phyloP scores from a whole-genome alignment of 2,113 vertebrate species.

The Hiodon tergisus region DNA sequence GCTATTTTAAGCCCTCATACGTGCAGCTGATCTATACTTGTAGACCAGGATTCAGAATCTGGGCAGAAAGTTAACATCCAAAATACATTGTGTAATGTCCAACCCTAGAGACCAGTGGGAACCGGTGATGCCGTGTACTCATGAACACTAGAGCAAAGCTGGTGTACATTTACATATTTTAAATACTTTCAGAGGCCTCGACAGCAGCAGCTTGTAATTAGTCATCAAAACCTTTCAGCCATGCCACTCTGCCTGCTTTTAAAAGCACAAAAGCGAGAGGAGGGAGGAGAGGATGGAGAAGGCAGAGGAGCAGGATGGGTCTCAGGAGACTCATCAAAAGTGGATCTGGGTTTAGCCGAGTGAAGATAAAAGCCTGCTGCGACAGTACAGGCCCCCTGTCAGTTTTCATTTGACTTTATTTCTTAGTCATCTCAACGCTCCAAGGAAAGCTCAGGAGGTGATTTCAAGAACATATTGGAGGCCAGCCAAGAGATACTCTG shows the following conservation, averaged over 20 bases:
- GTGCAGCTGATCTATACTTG: too few relatives aligned
- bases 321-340: background rate
- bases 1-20: too few relatives aligned
- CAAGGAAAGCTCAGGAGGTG: background rate
- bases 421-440: background rate
- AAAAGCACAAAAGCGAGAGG: background rate
- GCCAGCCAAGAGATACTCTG: background rate
- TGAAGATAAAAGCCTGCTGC: background rate
- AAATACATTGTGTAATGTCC: too few relatives aligned
- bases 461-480: background rate
- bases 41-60: too few relatives aligned
- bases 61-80: too few relatives aligned
- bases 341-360: background rate
- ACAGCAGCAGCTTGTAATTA: background rate
- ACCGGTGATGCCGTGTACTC: too few relatives aligned
- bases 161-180: background rate
- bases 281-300: background rate
- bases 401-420: background rate
- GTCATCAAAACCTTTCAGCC: background rate
- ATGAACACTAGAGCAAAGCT: background rate
- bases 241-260: background rate
- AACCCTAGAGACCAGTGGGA: too few relatives aligned
- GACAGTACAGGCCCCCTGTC: background rate
- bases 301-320: background rate
- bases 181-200: too few relatives aligned